Evolutionary conservation across 2,113 vertebrate genomes (phyloP).

Genomic region (Grantiella picta): DNA sequence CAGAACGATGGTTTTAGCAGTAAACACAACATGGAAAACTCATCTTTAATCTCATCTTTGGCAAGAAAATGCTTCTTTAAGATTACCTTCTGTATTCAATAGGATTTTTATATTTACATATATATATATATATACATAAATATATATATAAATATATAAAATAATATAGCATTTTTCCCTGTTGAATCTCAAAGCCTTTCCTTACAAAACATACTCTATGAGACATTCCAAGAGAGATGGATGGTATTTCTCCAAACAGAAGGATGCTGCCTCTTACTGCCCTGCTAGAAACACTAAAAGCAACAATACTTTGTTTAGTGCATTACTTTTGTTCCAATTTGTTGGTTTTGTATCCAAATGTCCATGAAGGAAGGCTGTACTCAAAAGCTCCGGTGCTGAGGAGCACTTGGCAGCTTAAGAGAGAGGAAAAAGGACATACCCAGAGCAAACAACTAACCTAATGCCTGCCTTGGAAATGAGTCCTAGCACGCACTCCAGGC

Average conservation of each 20-base stretch:
- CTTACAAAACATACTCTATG: neutral
- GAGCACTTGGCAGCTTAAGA: neutral
- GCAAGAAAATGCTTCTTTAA: neutral
- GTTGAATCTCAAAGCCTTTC: neutral
- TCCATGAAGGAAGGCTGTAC: neutral
- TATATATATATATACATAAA: neutral
- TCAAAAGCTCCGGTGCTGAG: neutral
- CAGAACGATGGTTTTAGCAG: neutral
- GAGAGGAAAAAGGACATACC: neutral
- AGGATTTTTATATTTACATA: neutral
- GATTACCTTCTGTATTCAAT: neutral
- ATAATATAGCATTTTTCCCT: neutral
- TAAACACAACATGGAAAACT: neutral
- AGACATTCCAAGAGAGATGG: neutral
- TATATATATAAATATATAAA: neutral
- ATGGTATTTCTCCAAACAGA: neutral
- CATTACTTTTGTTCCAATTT: fast-evolving
- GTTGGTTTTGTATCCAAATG: neutral
- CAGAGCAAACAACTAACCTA: neutral
- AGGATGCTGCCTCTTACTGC: neutral
- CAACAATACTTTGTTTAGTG: neutral
- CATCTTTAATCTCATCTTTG: neutral
- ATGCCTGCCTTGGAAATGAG: neutral
- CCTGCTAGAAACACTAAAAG: neutral
- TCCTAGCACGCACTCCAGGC: neutral